Evolutionary conservation across 64 coral and sea anemone species (phyloP).

Genomic region (Astreopora myriophthalma): DNA sequence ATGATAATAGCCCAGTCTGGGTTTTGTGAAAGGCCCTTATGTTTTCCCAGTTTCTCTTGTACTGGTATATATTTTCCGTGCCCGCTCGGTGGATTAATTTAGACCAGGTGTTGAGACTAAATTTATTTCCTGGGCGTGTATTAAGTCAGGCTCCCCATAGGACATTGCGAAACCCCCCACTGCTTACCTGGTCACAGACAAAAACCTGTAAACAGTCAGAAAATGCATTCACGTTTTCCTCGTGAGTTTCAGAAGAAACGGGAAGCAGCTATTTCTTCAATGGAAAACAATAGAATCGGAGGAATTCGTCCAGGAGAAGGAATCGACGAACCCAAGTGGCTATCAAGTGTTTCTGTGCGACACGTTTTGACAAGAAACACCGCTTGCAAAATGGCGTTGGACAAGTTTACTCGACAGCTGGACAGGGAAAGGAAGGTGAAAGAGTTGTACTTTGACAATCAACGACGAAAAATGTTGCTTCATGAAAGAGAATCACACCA

Average conservation of each 20-base stretch:
- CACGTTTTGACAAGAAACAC: slow-evolving; percentile 53
- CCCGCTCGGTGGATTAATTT: no score
- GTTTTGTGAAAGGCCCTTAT: no score
- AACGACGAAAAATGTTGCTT: neutral
- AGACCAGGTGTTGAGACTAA: neutral
- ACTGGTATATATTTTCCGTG: no score
- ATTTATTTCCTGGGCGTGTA: neutral
- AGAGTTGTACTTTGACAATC: neutral
- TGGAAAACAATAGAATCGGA: neutral
- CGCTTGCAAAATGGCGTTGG: slow-evolving; percentile 5
- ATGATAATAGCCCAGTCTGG: no score
- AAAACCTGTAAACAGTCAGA: neutral
- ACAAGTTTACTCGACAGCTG: slow-evolving; percentile 25
- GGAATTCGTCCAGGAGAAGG: neutral
- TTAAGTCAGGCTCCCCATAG: neutral
- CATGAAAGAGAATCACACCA: neutral
- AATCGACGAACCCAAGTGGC: neutral
- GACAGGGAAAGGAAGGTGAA: slow-evolving; percentile 54
- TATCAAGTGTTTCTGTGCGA: slow-evolving; percentile 33
- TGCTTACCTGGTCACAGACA: neutral
- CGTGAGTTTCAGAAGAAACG: no score
- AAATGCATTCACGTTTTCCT: no score
- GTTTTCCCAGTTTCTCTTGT: no score
- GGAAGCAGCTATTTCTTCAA: neutral
- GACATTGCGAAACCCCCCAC: neutral